Evolutionary conservation across 2,888 invertebrate species (phyloP).

Genomic region (Allophyes oxyacanthae): DNA sequence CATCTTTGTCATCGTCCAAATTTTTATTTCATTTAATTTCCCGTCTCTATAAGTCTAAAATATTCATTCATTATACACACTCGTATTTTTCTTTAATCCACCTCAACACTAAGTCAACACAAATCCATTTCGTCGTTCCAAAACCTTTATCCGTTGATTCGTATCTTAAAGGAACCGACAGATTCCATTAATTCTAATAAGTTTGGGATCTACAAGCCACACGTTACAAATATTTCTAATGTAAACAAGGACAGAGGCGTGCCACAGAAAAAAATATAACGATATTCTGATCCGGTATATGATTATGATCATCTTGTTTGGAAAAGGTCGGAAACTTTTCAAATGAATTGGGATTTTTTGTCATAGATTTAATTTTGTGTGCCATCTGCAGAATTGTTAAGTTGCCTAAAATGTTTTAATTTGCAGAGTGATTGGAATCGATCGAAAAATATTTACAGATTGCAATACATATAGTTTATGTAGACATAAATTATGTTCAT

Average conservation of each 20-base stretch:
- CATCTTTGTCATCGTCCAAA: too few species aligned
- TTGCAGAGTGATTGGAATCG: too few species aligned
- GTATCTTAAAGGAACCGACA: conserved; percentile 36
- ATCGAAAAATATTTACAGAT: too few species aligned
- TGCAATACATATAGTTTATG: too few species aligned
- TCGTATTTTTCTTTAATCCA: background rate
- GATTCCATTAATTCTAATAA: conserved; percentile 47
- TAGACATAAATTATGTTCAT: too few species aligned
- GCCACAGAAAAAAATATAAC: conserved; percentile 52
- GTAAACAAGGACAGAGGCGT: conserved; percentile 53
- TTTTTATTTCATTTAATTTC: too few species aligned
- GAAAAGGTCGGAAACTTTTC: conserved; percentile 21
- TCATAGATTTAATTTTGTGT: background rate
- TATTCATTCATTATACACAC: too few species aligned
- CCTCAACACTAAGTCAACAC: background rate
- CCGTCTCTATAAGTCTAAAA: too few species aligned
- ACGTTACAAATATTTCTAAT: conserved; percentile 55
- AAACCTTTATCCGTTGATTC: conserved; percentile 34
- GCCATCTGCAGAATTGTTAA: too few species aligned
- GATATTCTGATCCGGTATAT: conserved; percentile 53
- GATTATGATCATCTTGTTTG: conserved; percentile 27
- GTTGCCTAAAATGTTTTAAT: too few species aligned
- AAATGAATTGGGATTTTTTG: conserved; percentile 11
- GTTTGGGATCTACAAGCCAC: conserved; percentile 31
- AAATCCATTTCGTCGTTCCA: conserved; percentile 6